A percentile compares a stretch with the other conserved stretches of the same genome.
These are phyloP conservation scores for Anolis sagrei DNA, from an alignment of 2,113 vertebrate genomes.

Conservation along the genomic window DNA sequence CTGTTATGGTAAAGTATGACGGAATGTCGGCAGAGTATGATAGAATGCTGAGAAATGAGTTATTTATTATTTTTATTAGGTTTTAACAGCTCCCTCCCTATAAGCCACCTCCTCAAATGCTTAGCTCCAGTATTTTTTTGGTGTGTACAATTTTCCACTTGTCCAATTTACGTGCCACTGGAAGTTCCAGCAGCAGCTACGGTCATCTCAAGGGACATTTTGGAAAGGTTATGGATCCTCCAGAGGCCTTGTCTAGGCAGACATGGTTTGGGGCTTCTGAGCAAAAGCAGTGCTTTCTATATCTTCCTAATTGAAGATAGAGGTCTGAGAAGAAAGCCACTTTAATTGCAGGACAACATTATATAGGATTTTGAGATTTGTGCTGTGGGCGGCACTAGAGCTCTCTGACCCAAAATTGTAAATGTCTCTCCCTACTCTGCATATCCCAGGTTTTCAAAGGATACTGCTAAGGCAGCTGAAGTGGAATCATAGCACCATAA, in stretches of 20 bases:
- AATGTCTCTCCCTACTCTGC: too few relatives aligned
- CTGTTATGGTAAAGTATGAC: background rate
- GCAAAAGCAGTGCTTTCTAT: too few relatives aligned
- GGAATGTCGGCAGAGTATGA: background rate
- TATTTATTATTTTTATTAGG: conserved; percentile 1
- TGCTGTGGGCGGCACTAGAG: too few relatives aligned
- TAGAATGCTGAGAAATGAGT: background rate
- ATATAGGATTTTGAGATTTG: too few relatives aligned
- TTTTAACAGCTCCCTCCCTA: background rate
- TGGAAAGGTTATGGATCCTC: background rate
- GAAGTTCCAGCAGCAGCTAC: background rate
- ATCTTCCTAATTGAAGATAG: too few relatives aligned
- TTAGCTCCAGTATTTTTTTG: background rate
- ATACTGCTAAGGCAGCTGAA: too few relatives aligned
- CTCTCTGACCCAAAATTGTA: too few relatives aligned
- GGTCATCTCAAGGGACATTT: background rate
- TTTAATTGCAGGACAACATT: too few relatives aligned
- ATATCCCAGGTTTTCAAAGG: too few relatives aligned
- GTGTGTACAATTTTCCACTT: conserved; percentile 2
- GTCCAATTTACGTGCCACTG: background rate
- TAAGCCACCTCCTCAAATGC: background rate
- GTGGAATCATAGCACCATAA: too few relatives aligned
- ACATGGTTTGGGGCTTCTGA: background rate
- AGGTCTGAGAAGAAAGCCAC: background rate
- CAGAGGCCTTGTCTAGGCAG: background rate